A percentile compares a stretch with the other conserved stretches of the same genome.
These are phyloP conservation scores for Lithobates sylvaticus DNA, from an alignment of 2,797 vertebrate genomes.

Conservation along the genomic window DNA sequence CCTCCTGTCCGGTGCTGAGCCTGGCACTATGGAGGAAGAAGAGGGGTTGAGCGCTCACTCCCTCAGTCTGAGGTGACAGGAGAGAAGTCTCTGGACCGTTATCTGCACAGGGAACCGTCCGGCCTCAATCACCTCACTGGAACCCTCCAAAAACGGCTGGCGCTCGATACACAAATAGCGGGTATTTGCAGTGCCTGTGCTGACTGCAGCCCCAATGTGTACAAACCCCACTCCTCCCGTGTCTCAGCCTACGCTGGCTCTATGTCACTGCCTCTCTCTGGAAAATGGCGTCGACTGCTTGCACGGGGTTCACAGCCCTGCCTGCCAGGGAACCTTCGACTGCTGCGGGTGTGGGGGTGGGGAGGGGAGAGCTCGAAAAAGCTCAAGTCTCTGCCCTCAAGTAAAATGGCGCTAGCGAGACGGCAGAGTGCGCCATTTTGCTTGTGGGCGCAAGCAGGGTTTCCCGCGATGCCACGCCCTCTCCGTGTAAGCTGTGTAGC, in stretches of 20 bases:
- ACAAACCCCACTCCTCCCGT: slow-evolving; percentile 69
- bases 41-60: slow-evolving; percentile 47
- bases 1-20: neutral
- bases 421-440: slow-evolving; percentile 75
- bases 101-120: neutral
- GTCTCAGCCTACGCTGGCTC: slow-evolving; percentile 78
- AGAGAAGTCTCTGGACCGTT: slow-evolving; percentile 74
- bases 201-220: slow-evolving; percentile 69
- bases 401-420: slow-evolving; percentile 7
- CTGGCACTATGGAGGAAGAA: slow-evolving; percentile 66
- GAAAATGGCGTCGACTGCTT: slow-evolving; percentile 95
- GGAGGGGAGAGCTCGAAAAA: neutral
- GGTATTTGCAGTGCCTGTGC: slow-evolving; percentile 66
- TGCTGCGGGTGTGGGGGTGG: slow-evolving; percentile 55
- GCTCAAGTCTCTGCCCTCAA: slow-evolving; percentile 19
- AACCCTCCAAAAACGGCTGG: accelerated
- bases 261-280: slow-evolving; percentile 92
- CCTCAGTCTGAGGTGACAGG: slow-evolving; percentile 78
- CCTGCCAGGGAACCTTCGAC: slow-evolving; percentile 85
- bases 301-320: slow-evolving; percentile 86
- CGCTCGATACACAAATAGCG: neutral
- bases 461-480: slow-evolving; percentile 6
- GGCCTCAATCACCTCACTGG: neutral
- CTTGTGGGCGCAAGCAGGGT: slow-evolving; percentile 71
- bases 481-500: neutral